Evolutionary conservation across 2,888 invertebrate genomes (phyloP), one percentile per base, ranked within the genome.

Genomic region (Strigamia maritima): DNA sequence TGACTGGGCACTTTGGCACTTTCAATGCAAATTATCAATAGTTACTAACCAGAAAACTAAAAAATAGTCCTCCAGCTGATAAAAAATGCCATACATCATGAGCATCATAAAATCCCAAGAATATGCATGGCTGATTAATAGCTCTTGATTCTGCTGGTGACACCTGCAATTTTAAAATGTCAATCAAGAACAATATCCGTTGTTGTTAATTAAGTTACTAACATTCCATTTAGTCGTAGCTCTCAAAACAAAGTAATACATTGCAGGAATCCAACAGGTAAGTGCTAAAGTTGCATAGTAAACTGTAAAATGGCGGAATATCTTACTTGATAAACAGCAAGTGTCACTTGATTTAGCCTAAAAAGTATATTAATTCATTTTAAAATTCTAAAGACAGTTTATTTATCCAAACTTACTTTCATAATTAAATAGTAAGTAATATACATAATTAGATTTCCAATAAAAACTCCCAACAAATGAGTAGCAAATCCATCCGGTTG

Each of bases 361-460:
- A 76, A 79, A 4, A 77, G n/a, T 2, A 12, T 44, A 76, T 76
- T 54, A 65, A 49, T 49, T n/a, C 2, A 49, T n/a, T n/a, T n/a
- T n/a, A 49, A 49, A n/a, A 49, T 40, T 10, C 8, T 16, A n/a
- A 6, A 31, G n/a, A n/a, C n/a, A n/a, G n/a, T n/a, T n/a, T n/a
- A n/a, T n/a, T n/a, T n/a, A n/a, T n/a, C n/a, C n/a, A 31, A 31
- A 2, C 31, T 84, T 87, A 92, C 91, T 89, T 95, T 95, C 93
- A 94, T 94, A 4, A 90, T 85, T 70, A 94, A 90, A 86, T 95
- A 95, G 86, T 93, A 94, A 79, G 90, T 85, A 16, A 91, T 90
- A 86, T 95, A 95, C 6, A 95, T 87, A 80, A 94, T 87, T 28
- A 95, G 90, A 86, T 95, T 95, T 2, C 91, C 90, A 89, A 95